Conservation (phyloP, 2,797 vertebrate species). For the Lacerta bilineata region DNA sequence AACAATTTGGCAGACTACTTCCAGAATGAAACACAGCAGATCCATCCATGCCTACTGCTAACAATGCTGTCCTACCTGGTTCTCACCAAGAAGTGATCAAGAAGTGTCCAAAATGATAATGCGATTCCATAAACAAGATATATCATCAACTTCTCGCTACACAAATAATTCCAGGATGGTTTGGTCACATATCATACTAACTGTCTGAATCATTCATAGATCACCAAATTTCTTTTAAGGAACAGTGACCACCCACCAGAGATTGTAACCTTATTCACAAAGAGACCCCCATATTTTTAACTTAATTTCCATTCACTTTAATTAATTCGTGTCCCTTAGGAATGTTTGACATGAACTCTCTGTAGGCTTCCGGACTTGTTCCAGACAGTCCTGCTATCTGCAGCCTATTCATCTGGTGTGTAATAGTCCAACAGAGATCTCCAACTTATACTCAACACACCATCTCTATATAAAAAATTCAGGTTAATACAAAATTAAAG, state of each 20-base stretch:
- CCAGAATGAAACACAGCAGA: neutral
- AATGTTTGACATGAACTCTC: neutral
- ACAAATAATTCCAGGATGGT: neutral
- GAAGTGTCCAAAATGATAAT: neutral
- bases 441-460: neutral
- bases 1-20: neutral
- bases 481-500: neutral
- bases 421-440: slow-evolving; percentile 14
- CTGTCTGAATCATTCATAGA: neutral
- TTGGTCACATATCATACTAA: neutral
- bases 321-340: neutral
- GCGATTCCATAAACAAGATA: neutral
- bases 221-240: neutral
- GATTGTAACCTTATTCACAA: neutral
- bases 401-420: neutral
- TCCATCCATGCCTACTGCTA: neutral
- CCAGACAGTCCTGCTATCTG: neutral
- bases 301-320: neutral
- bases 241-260: neutral
- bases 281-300: neutral
- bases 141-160: neutral
- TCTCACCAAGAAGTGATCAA: neutral
- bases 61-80: neutral
- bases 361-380: neutral
- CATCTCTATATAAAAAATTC: neutral